These are phyloP conservation scores for Phenganax marumi DNA, from an alignment of 92 coral and sea anemone genomes.

Conservation along the genomic window DNA sequence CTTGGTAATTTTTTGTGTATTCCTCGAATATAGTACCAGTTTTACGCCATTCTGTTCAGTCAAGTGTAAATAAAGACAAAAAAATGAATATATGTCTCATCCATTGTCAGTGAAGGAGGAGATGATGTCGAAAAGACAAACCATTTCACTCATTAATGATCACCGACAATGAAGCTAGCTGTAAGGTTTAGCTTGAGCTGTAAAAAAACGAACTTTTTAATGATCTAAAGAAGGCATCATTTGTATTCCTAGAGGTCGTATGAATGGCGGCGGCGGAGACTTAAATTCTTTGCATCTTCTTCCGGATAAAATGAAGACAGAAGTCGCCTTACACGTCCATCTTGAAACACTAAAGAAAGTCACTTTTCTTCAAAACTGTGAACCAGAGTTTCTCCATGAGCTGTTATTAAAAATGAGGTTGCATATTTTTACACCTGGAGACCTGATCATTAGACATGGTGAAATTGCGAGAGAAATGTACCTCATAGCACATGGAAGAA, in stretches of 20 bases:
- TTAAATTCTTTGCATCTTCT: constrained; percentile 82
- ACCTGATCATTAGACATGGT: constrained; percentile 81
- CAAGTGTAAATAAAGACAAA: too few relatives aligned
- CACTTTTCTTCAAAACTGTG: constrained; percentile 90
- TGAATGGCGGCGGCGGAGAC: constrained; percentile 84
- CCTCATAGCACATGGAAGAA: constrained; percentile 85
- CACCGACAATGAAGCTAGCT: too few relatives aligned
- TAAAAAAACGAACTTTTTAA: too few relatives aligned
- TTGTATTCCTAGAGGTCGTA: constrained; percentile 66
- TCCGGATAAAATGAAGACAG: constrained; percentile 93
- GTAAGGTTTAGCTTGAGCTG: too few relatives aligned
- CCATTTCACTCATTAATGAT: too few relatives aligned
- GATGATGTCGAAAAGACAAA: too few relatives aligned
- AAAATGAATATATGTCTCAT: too few relatives aligned
- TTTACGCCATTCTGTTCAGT: too few relatives aligned
- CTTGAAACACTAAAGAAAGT: constrained; percentile 88
- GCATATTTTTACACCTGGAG: constrained; percentile 94
- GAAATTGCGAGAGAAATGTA: constrained; percentile 97
- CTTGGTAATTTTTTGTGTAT: too few relatives aligned
- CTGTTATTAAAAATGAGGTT: constrained; percentile 84
- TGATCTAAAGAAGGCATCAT: too few relatives aligned
- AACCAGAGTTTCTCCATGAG: constrained; percentile 92
- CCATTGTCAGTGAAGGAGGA: too few relatives aligned
- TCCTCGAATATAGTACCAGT: too few relatives aligned
- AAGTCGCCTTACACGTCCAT: constrained; percentile 86